Base-by-base conservation (phyloP, 2,797 vertebrate genomes). In the Masticophis lateralis region DNA sequence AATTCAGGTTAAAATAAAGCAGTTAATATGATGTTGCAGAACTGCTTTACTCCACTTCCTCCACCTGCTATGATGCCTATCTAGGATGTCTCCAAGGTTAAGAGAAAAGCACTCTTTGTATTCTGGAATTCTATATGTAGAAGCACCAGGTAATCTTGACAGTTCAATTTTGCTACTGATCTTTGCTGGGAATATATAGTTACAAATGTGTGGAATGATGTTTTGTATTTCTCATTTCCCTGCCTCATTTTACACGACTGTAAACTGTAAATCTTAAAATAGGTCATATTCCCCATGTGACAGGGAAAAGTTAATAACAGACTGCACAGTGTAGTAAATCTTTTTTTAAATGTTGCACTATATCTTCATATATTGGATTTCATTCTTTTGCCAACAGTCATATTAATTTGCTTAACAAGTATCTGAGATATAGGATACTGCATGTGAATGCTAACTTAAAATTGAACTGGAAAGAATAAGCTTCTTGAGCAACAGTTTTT, bases 361-460 rank as follows among this genome's bases (percentile, higher is more conserved):
- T 79, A 79, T 79, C 69, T 79, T 79, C 69, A 79, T 43, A 22
- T 37, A 79, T 43, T 69, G 89, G 90, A 91, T 91, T 93, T 91
- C 37, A 53, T 8, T 57, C 16, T 10, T n/a, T 13, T 47, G 37
- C 18, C 18, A 56, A n/a, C 53, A 63, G 90, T 60, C 93, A 83
- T 28, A 59, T 90, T 94, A 94, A 88, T 92, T 95, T 63, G 90
- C 66, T 22, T 86, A 93, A 87, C 94, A 94, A 91, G 60, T 93
- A 88, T 92, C 93, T 43, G 86, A 61, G 6, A 2, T 12, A 47
- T 91, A 91, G 91, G 91, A 79, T 43, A 92, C 93, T 91, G 94
- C 92, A 92, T 88, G 89, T 20, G 51, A 95, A 74, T 0, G 1
- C 69, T 86, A 92, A 92, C 69, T 93, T 74, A 20, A n/a, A 91